These are phyloP conservation scores for Oligia latruncula DNA, from an alignment of 2,888 invertebrate genomes.

Conservation along the genomic window DNA sequence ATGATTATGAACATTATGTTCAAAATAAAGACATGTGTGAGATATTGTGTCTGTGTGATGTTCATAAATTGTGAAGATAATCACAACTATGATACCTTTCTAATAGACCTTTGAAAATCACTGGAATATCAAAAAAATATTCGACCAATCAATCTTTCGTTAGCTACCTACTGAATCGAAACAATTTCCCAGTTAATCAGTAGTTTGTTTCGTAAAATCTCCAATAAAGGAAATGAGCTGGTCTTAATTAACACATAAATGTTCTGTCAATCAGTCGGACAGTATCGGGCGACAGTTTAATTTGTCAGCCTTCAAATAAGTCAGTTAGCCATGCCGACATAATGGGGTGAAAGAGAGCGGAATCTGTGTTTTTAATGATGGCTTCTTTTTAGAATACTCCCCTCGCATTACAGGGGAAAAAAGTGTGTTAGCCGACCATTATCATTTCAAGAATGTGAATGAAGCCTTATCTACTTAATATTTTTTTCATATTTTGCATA, in stretches of 20 bases:
- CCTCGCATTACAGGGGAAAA: neutral
- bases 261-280: conserved; percentile 57
- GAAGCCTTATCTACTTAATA: neutral
- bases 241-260: conserved; percentile 62
- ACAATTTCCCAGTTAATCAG: conserved; percentile 25
- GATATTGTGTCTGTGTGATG: no score
- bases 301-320: conserved; percentile 57
- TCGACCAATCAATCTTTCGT: neutral
- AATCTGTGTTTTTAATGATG: conserved; percentile 26
- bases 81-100: neutral
- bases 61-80: neutral
- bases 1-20: neutral
- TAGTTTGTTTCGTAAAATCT: conserved; percentile 28
- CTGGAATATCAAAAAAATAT: neutral
- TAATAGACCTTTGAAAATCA: neutral
- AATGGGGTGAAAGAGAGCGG: conserved; percentile 18
- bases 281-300: conserved; percentile 52
- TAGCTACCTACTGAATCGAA: neutral
- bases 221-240: conserved; percentile 52
- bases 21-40: neutral
- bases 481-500: no score
- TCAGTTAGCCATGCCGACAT: conserved; percentile 28
- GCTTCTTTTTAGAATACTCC: neutral
- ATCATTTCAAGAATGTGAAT: neutral
- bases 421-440: neutral